A percentile compares a stretch with the other conserved stretches of the same genome.
Evolutionary conservation across 2,888 invertebrate species (phyloP).

Genomic region (Heterodera filipjevi): DNA sequence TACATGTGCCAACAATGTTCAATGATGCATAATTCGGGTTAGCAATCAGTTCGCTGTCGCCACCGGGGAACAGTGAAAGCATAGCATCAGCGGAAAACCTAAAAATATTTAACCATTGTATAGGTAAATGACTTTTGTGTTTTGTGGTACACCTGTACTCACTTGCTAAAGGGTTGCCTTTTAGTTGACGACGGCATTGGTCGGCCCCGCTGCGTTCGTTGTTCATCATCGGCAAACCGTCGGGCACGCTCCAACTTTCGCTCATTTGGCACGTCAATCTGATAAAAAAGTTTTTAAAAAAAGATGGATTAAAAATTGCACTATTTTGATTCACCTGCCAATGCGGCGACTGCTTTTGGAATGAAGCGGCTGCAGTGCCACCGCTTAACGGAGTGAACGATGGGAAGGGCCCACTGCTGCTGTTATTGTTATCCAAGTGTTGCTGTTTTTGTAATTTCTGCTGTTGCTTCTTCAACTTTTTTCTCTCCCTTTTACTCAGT

Average conservation of each 20-base stretch:
- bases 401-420: conserved; percentile 5
- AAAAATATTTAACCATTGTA: not conserved
- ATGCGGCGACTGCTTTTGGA: conserved; percentile 1
- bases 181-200: not conserved
- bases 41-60: not conserved
- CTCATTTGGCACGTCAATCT: conserved; percentile 29
- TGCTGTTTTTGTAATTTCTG: conserved; percentile 27
- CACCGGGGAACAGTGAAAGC: conserved; percentile 4
- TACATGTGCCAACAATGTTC: conserved; percentile 86
- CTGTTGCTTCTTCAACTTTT: conserved; percentile 32
- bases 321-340: conserved; percentile 29
- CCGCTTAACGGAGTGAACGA: conserved; percentile 21
- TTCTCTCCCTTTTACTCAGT: conserved; percentile 33
- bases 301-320: too few species aligned
- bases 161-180: not conserved
- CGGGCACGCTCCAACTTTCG: conserved; percentile 49
- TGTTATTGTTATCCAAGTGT: not conserved
- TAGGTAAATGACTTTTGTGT: too few species aligned
- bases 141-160: not conserved
- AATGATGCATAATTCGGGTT: conserved; percentile 4
- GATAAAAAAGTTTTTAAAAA: not conserved
- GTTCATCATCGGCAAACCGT: conserved; percentile 41
- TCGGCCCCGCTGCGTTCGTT: conserved; percentile 12
- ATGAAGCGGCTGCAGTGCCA: not conserved
- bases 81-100: conserved; percentile 11